phyloP scores from a whole-genome alignment of 2,888 invertebrate genomes.

The Polydrusus cervinus region DNA sequence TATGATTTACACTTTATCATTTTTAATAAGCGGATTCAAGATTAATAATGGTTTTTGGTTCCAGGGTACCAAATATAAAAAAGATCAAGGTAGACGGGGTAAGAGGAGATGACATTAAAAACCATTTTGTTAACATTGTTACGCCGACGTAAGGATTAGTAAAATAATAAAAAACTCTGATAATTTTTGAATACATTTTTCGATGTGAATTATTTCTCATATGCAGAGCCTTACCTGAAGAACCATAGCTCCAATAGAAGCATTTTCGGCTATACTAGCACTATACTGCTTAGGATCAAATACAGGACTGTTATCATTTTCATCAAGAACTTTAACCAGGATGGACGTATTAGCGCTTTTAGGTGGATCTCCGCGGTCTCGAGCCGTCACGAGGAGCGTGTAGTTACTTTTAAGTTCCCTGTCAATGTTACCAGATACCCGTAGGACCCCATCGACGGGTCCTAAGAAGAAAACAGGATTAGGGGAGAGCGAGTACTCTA shows the following conservation, averaged over 20 bases:
- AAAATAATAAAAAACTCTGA: too few species aligned
- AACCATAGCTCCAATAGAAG: conserved; percentile 93
- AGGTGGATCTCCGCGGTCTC: conserved; percentile 90
- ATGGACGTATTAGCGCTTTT: conserved; percentile 81
- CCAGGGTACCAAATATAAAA: too few species aligned
- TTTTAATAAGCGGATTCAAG: neutral
- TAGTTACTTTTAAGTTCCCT: conserved; percentile 86
- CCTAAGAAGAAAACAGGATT: conserved; percentile 76
- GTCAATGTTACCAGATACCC: conserved; percentile 90
- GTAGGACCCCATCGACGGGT: conserved; percentile 88
- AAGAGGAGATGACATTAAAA: too few species aligned
- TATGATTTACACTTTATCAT: neutral
- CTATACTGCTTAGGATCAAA: conserved; percentile 93
- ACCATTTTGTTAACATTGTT: too few species aligned
- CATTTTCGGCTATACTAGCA: conserved; percentile 92
- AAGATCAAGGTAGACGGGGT: too few species aligned
- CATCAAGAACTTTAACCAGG: conserved; percentile 85
- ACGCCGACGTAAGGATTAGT: too few species aligned
- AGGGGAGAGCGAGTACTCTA: conserved; percentile 86
- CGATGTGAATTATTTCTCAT: neutral
- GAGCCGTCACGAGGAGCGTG: conserved; percentile 85
- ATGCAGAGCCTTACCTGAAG: conserved; percentile 77
- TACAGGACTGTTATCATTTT: conserved; percentile 92
- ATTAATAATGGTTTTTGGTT: too few species aligned
- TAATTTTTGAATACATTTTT: too few species aligned